These are phyloP conservation scores for Hoplostethus mediterraneus DNA, from an alignment of 2,797 vertebrate species.

Conservation along the genomic window DNA sequence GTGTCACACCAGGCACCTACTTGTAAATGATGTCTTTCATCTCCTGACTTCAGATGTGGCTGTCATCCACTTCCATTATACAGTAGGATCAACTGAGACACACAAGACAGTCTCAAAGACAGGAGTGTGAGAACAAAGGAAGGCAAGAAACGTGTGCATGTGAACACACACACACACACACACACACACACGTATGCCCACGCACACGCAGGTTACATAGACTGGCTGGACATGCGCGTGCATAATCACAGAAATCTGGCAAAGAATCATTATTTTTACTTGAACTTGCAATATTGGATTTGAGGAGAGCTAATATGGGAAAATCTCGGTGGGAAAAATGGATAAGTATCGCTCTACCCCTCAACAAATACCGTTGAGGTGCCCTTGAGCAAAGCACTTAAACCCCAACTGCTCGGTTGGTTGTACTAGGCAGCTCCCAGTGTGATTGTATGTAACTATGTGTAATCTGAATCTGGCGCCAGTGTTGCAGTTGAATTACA, in stretches of 20 bases:
- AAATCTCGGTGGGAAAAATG: slow-evolving; percentile 62
- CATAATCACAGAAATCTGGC: slow-evolving; percentile 38
- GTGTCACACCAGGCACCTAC: slow-evolving; percentile 63
- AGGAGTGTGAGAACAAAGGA: slow-evolving; percentile 77
- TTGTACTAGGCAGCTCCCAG: slow-evolving; percentile 20
- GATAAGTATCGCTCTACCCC: slow-evolving; percentile 52
- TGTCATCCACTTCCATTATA: slow-evolving; percentile 79
- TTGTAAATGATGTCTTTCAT: slow-evolving; percentile 85
- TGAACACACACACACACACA: slow-evolving; percentile 22
- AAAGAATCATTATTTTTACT: slow-evolving; percentile 48
- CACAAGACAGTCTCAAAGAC: slow-evolving; percentile 69
- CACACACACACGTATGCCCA: slow-evolving; percentile 23
- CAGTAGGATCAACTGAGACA: slow-evolving; percentile 73
- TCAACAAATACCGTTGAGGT: slow-evolving; percentile 55
- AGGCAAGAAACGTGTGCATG: slow-evolving; percentile 24
- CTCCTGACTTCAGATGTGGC: slow-evolving; percentile 80
- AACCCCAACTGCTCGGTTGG: slow-evolving; percentile 63
- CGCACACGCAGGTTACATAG: slow-evolving; percentile 3
- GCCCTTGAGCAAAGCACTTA: slow-evolving; percentile 74
- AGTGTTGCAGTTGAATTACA: slow-evolving; percentile 48
- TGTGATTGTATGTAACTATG: slow-evolving; percentile 31
- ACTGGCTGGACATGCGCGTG: slow-evolving; percentile 13
- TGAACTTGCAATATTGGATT: slow-evolving; percentile 48
- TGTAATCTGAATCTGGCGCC: slow-evolving; percentile 43
- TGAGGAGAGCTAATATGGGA: slow-evolving; percentile 56